Conservation (phyloP, 1,140 invertebrate species). For the Tetraneura akinire region DNA sequence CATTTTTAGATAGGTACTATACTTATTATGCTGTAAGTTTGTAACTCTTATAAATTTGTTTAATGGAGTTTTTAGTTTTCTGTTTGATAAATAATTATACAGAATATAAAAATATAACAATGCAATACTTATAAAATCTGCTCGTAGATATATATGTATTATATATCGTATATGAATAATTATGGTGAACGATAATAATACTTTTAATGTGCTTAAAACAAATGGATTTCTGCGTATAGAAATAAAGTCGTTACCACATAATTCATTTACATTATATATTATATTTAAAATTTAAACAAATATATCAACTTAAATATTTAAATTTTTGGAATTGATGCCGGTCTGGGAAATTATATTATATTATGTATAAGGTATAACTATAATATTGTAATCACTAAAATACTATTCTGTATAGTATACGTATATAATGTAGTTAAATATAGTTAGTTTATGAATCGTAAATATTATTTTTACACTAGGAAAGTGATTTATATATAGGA, state of each 20-base stretch:
- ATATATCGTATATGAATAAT: background rate
- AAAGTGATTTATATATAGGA: no score
- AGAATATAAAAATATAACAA: background rate
- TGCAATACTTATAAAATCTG: background rate
- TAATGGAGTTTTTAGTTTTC: slow-evolving; percentile 6
- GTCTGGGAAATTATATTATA: background rate
- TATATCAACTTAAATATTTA: no score
- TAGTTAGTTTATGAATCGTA: no score
- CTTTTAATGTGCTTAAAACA: slow-evolving; percentile 1
- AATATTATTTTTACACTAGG: no score
- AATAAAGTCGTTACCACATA: background rate
- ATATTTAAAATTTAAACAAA: no score
- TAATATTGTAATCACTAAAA: no score
- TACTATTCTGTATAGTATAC: no score
- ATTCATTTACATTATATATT: background rate
- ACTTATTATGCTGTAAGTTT: no score
- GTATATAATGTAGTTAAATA: no score
- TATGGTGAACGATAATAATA: background rate
- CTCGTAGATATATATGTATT: background rate
- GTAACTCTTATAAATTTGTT: background rate
- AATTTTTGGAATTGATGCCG: background rate
- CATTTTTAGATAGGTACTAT: no score
- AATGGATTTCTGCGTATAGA: background rate
- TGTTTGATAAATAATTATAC: slow-evolving; percentile 1
- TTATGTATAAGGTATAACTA: no score